Percentiles rank a stretch among this genome's conserved stretches.
Conservation (phyloP, 1,140 invertebrate genomes). For the Cylas formicarius region DNA sequence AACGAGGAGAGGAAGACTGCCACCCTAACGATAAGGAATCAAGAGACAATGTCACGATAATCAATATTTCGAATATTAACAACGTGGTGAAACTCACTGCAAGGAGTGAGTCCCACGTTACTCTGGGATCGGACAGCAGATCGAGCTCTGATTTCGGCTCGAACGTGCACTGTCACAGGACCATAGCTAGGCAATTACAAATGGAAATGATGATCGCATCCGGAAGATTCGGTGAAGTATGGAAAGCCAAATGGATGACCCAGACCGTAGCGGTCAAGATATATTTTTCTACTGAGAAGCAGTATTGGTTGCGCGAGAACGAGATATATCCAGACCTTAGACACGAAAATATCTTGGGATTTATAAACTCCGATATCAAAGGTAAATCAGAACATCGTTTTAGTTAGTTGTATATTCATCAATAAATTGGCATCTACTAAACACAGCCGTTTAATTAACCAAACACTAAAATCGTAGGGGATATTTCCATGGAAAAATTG, state of each 20-base stretch:
- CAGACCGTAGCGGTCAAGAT: constrained; percentile 86
- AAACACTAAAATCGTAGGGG: too few relatives aligned
- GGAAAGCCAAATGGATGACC: constrained; percentile 68
- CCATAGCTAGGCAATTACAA: constrained; percentile 86
- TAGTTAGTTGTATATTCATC: neutral
- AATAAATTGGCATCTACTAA: too few relatives aligned
- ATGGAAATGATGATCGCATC: constrained; percentile 50
- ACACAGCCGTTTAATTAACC: too few relatives aligned
- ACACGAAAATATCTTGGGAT: constrained; percentile 92
- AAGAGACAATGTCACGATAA: too few relatives aligned
- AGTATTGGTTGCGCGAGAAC: constrained; percentile 82
- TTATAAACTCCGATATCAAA: constrained; percentile 76
- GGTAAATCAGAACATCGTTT: too few relatives aligned
- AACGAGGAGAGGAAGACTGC: neutral
- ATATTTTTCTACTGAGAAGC: constrained; percentile 78
- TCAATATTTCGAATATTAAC: constrained; percentile 37
- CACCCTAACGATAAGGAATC: neutral
- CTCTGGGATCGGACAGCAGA: constrained; percentile 65
- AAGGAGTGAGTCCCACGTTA: constrained; percentile 37
- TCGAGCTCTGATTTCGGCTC: constrained; percentile 78
- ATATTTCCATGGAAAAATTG: too few relatives aligned
- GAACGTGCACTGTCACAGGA: constrained; percentile 72
- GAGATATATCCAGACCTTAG: constrained; percentile 91
- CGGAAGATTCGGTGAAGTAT: constrained; percentile 86
- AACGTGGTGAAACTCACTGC: constrained; percentile 44